A percentile compares a stretch with the other conserved stretches of the same genome.
phyloP scores from a whole-genome alignment of 2,797 vertebrate genomes.

The Pseudocheirus occidentalis region DNA sequence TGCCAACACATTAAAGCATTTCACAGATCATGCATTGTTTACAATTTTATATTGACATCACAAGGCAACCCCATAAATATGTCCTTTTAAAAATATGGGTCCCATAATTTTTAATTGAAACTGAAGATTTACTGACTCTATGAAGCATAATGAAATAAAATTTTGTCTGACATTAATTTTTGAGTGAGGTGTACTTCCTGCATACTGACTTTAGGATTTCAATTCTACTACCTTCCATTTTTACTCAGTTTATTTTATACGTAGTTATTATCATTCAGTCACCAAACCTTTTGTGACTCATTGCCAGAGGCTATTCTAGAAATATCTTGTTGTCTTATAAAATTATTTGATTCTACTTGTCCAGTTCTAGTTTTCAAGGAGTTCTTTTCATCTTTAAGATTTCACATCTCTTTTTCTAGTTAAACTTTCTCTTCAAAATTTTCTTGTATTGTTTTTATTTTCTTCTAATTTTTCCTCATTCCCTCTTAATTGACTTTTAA shows the following conservation, averaged over 20 bases:
- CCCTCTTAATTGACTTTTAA: too few species aligned
- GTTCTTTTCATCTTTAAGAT: background rate
- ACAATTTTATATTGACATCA: conserved; percentile 29
- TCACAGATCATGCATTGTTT: background rate
- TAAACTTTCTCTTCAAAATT: background rate
- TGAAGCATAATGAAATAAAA: background rate
- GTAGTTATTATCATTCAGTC: background rate
- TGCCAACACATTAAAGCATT: conserved; percentile 16
- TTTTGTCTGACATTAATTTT: conserved; percentile 2
- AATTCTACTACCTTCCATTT: background rate
- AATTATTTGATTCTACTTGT: background rate
- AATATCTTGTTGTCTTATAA: background rate
- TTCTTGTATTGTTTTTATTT: background rate
- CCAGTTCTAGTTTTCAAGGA: background rate
- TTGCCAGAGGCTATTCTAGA: background rate
- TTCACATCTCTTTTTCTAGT: background rate
- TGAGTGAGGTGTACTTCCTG: background rate
- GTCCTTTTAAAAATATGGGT: conserved; percentile 24
- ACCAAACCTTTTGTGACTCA: background rate
- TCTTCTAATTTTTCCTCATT: too few species aligned
- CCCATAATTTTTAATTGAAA: conserved; percentile 41
- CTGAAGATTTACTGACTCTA: background rate
- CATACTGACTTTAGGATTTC: background rate
- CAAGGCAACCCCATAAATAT: background rate
- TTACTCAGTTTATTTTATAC: background rate